Conservation (phyloP, 2,888 invertebrate genomes). For the Pyralis farinalis region DNA sequence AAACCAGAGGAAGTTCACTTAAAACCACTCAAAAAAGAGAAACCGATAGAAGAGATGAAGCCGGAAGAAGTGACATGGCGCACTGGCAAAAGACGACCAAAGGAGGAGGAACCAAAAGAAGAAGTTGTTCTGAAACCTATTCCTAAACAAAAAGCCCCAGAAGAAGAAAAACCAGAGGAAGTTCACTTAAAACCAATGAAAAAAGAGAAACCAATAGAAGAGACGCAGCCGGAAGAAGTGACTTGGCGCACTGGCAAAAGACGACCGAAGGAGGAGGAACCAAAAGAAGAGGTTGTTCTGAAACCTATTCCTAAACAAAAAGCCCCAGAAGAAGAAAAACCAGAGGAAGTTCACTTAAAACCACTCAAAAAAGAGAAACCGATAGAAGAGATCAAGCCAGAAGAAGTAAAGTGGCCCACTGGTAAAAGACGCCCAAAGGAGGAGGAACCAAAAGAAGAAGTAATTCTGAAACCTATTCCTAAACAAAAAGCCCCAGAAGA, state of each 20-base stretch:
- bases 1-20: constrained; percentile 59
- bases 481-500: constrained; percentile 48
- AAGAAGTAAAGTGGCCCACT: constrained; percentile 39
- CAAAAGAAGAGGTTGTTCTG: constrained; percentile 41
- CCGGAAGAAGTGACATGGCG: not conserved
- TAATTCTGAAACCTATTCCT: constrained; percentile 44
- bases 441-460: constrained; percentile 29
- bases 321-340: not conserved
- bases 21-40: constrained; percentile 15
- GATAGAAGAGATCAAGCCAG: constrained; percentile 35
- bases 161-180: constrained; percentile 42
- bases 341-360: not conserved
- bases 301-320: not conserved
- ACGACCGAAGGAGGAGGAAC: constrained; percentile 38
- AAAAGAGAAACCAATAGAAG: no score
- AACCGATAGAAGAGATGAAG: constrained; percentile 25
- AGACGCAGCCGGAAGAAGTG: not conserved
- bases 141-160: no score
- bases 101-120: constrained; percentile 34
- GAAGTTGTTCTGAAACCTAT: constrained; percentile 10
- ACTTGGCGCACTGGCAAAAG: constrained; percentile 26
- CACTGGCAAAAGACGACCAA: not conserved
- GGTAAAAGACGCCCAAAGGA: constrained; percentile 29
- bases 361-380: no score
- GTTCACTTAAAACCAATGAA: constrained; percentile 6